Evolutionary conservation across 2,888 invertebrate genomes (phyloP).

Genomic region (Anarsia innoxiella): DNA sequence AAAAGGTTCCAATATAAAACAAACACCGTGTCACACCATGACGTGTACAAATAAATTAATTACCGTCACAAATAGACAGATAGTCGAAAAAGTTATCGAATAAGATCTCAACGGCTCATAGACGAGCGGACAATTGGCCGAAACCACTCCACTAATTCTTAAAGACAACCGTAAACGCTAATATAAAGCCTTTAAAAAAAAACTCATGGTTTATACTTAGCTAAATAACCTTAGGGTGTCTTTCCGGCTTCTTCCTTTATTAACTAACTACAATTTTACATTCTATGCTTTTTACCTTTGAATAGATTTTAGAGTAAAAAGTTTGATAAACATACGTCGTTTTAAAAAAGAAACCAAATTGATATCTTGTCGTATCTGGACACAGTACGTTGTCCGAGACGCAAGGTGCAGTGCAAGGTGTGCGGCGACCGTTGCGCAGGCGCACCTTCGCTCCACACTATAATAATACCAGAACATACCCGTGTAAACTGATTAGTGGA

Average conservation of each 20-base stretch:
- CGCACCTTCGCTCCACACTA: slow-evolving; percentile 39
- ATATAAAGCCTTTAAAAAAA: slow-evolving; percentile 51
- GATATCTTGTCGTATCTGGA: slow-evolving; percentile 63
- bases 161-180: slow-evolving; percentile 70
- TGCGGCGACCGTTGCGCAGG: slow-evolving; percentile 54
- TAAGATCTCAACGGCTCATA: slow-evolving; percentile 51
- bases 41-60: slow-evolving; percentile 37
- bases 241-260: slow-evolving; percentile 41
- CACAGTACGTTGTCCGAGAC: slow-evolving; percentile 39
- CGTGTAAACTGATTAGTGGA: slow-evolving; percentile 65
- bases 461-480: slow-evolving; percentile 48
- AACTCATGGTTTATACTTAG: slow-evolving; percentile 51
- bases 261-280: too few relatives aligned
- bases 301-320: slow-evolving; percentile 1
- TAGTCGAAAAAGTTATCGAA: slow-evolving; percentile 32
- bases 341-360: slow-evolving; percentile 26
- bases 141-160: slow-evolving; percentile 47
- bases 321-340: slow-evolving; percentile 31
- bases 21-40: slow-evolving; percentile 40
- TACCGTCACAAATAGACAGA: slow-evolving; percentile 15
- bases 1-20: too few relatives aligned
- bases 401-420: slow-evolving; percentile 72
- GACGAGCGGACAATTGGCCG: slow-evolving; percentile 38
- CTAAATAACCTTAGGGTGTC: slow-evolving; percentile 60
- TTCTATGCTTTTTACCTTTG: too few relatives aligned